Evolutionary conservation across 2,797 vertebrate genomes (phyloP), one percentile per base, ranked within the genome.

Genomic region (Sternarchorhynchus goeldii): DNA sequence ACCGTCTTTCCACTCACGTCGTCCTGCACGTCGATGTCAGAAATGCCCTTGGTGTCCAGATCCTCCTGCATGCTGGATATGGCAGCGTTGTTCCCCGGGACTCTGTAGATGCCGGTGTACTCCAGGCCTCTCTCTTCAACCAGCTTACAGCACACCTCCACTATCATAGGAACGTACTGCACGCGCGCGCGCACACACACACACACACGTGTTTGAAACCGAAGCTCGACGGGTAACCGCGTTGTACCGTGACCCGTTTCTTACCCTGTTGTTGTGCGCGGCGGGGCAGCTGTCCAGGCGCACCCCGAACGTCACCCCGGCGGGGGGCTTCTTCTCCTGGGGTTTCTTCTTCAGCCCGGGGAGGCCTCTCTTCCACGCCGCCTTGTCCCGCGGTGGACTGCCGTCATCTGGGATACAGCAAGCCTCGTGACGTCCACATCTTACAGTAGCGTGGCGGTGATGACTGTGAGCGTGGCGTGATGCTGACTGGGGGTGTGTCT

Each of bases 31-130:
- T 99, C 95, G n/a, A 99, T 95, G 88, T 99, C 97, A 7, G 88
- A 89, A 94, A 96, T 94, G 83, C 96, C 98, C 91, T 97, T 98
- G 89, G 94, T 96, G 89, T 94, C 93, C 82, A 99, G 95, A 63
- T 99, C 98, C 85, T 99, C 98, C 81, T 99, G 98, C 97, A 99
- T 96, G 90, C 92, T 99, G 81, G 97, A 98, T 89, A 99, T 99
- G 86, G 97, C 96, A 70, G 97, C 94, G 2, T 98, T 99, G 89
- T 99, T 99, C 66, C 98, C 98, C 4, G 98, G 98, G 18, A 99
- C 97, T 86, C 98, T 93, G 88, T 99, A 99, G 90, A 99, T 99
- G 56, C 98, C 98, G 0, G 96, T 99, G 89, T 97, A 98, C 82
- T 99, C 97, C 84, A 99, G 91, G 45, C 98, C 98, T 82, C 96